Conservation (phyloP, 1,140 invertebrate species). For the Dendrolimus punctatus region DNA sequence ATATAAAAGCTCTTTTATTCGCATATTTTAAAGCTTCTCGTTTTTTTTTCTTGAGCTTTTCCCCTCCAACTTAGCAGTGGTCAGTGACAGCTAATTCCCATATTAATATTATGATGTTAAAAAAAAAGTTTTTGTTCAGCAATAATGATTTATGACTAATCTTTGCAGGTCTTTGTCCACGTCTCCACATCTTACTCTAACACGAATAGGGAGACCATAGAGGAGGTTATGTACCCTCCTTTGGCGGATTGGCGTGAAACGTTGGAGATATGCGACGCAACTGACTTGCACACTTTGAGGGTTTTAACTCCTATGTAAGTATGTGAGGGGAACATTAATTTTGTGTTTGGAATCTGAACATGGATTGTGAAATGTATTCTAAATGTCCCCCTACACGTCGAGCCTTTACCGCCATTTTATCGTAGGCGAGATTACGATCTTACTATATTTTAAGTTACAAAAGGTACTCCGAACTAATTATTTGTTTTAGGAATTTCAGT, state of each 20-base stretch:
- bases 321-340: conserved; percentile 4
- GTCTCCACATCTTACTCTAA: conserved; percentile 91
- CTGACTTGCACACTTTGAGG: conserved; percentile 71
- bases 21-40: too few relatives aligned
- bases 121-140: not conserved
- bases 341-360: not conserved
- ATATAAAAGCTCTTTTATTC: too few relatives aligned
- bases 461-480: too few relatives aligned
- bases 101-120: not conserved
- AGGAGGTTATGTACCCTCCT: conserved; percentile 88
- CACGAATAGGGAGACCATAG: conserved; percentile 77
- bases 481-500: too few relatives aligned
- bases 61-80: too few relatives aligned
- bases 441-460: too few relatives aligned
- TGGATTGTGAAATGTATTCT: not conserved
- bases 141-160: not conserved
- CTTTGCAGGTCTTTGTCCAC: conserved; percentile 78
- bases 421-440: too few relatives aligned
- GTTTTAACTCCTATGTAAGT: conserved; percentile 7
- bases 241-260: conserved; percentile 88
- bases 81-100: too few relatives aligned
- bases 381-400: too few relatives aligned
- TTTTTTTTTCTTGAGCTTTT: too few relatives aligned
- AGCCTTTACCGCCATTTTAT: too few relatives aligned
- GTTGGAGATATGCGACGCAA: conserved; percentile 85